A percentile compares a stretch with the other conserved stretches of the same genome.
Evolutionary conservation across 2,113 vertebrate genomes (phyloP).

Genomic region (Oxygymnocypris stewartii): DNA sequence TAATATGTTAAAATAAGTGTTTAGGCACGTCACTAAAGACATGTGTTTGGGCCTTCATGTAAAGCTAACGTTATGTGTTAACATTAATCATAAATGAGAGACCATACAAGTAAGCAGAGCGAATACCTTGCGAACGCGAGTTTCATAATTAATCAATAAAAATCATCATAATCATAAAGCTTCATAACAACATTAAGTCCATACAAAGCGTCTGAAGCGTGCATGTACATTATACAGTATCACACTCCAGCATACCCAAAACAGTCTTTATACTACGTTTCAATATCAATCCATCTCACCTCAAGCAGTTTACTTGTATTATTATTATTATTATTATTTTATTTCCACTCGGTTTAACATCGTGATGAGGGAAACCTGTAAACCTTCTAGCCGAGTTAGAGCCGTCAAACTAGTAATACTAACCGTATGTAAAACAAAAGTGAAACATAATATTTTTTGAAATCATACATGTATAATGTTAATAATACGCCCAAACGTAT

Average conservation of each 20-base stretch:
- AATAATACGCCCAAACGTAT: background rate
- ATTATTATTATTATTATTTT: no score
- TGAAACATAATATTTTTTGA: background rate
- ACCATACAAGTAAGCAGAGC: background rate
- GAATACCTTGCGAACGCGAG: background rate
- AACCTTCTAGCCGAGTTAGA: background rate
- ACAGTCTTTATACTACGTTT: background rate
- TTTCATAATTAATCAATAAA: no score
- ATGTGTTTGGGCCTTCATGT: background rate
- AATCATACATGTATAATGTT: background rate
- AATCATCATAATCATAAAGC: no score
- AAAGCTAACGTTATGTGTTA: background rate
- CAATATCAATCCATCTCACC: no score
- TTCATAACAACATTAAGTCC: no score
- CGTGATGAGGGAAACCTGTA: background rate
- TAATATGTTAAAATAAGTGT: background rate
- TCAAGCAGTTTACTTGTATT: no score
- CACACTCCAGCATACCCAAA: background rate
- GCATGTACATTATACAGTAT: no score
- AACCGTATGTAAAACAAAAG: background rate
- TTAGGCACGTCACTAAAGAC: background rate
- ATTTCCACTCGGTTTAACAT: background rate
- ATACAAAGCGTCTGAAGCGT: no score
- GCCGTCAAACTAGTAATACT: slow-evolving; percentile 3
- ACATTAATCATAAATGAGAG: background rate